Evolutionary conservation across 2,113 vertebrate species (phyloP), one percentile per base, ranked within the genome.

Genomic region (Athene cunicularia): DNA sequence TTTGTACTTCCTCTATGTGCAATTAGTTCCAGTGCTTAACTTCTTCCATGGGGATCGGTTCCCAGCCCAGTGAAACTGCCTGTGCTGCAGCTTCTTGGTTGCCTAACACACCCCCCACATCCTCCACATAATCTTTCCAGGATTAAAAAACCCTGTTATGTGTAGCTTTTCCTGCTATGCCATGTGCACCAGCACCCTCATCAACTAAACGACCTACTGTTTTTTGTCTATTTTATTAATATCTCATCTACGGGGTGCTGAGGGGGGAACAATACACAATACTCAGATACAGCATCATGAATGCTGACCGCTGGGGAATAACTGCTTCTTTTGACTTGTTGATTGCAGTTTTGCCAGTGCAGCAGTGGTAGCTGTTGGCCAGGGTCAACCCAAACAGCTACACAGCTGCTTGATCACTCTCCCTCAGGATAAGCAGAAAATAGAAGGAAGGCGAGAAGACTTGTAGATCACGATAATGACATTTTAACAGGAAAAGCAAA

Each of bases 281-380:
- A 14, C 41, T 80, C 0, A 0, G 26, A 70, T 41, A 23, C n/a
- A 45, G 37, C 9, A 1, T 60, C 15, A 7, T 47, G 19, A 59
- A 12, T 68, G 9, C 49, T 75, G 32, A 19, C 28, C 90, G 17
- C 32, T 88, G 53, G 59, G 62, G 12, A 56, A 24, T 33, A 77
- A 1, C 35, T 60, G 22, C 1, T 1, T 55, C n/a, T 68, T 94
- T 60, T 77, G 35, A 26, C 49, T 68, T 79, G 8, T 16, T 59
- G 28, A 19, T 39, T 85, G 82, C 21, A 30, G 12, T 81, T 92
- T 26, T 77, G 37, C 35, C 27, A 18, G 56, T 79, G 74, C 45
- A 58, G 32, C 53, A 64, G n/a, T 62, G 10, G 30, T 43, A 63
- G 27, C 37, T 84, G 24, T 89, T 91, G 66, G 26, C 41, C 0